Base-by-base conservation (phyloP, 1,140 invertebrate genomes). In the Cotesia vestalis region DNA sequence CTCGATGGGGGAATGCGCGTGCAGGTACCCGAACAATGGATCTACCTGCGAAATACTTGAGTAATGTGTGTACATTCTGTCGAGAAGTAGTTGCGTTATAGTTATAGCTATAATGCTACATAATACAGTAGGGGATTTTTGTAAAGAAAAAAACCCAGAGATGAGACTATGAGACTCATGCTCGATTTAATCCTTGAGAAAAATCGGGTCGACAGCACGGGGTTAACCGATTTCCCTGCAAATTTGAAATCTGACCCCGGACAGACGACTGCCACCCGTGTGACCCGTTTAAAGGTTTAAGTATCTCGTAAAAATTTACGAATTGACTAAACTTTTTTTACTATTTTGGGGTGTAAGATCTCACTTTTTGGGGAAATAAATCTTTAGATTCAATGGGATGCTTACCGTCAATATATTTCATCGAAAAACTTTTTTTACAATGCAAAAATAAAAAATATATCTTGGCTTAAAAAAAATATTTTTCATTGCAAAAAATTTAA, bases 131-230 rank as follows among this genome's bases (percentile, higher is more conserved):
- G 14, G 35, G 38, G 35, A 53, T 40, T 52, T 80, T 76, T 76
- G 76, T 80, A 76, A 34, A 46, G 11, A 61, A 9, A n/a, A n/a
- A 8, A 61, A 17, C 27, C 27, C 27, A 3, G 1, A 27, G 27
- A 40, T 71, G 27, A 27, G 27, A 27, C 27, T 27, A 61, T 66
- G 72, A 35, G 66, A 34, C 27, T 62, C 78, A 86, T 80, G 84
- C 81, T 87, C 85, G 85, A 87, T 86, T 87, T 86, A 86, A 86
- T 81, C 84, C 83, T 82, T 86, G 85, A 85, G 85, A 86, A 87
- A 86, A 85, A 83, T 83, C 77, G 77, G 73, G 57, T 59, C 69
- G 74, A 72, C 73, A 77, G 69, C 67, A 73, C 74, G 51, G 80
- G 83, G 83, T 87, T 86, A 87, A 87, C 84, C 84, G 85, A 87